Percentiles rank a stretch among this genome's conserved stretches.
Conservation (phyloP, 2,113 vertebrate genomes). For the Podarcis cretensis region DNA sequence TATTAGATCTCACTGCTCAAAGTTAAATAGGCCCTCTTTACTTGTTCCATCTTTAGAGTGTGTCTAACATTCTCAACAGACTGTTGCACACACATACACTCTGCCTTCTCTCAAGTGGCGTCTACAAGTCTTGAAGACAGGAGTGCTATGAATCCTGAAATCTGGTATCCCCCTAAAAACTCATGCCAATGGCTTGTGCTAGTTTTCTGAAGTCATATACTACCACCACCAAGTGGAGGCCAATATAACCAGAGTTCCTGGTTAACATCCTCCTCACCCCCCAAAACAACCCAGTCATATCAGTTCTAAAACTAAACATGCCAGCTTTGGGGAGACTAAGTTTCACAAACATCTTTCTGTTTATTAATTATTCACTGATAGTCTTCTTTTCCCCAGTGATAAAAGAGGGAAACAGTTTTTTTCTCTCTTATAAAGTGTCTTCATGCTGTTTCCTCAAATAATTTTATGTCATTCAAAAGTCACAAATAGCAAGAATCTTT, state of each 20-base stretch:
- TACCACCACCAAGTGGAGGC: no score
- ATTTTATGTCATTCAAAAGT: no score
- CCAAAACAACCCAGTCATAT: not conserved
- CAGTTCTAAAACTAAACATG: not conserved
- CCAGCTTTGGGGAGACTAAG: no score
- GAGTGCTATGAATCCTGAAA: not conserved
- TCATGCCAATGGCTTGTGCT: not conserved
- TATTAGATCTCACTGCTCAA: constrained; percentile 26
- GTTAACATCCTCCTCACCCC: not conserved
- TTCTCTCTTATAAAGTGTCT: no score
- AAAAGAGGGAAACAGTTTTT: no score
- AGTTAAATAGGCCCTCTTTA: constrained; percentile 29
- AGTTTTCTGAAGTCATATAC: not conserved
- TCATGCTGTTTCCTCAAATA: no score
- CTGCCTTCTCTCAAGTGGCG: not conserved
- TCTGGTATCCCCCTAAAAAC: not conserved
- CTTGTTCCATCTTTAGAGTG: constrained; percentile 19
- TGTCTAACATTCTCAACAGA: constrained; percentile 26
- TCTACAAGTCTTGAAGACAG: not conserved
- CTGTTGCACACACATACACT: not conserved
- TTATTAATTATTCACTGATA: no score
- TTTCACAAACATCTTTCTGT: no score
- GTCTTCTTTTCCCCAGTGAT: no score
- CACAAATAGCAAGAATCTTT: no score
- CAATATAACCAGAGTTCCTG: not conserved